phyloP scores from a whole-genome alignment of 2,888 invertebrate species.

The Tetropium fuscum region DNA sequence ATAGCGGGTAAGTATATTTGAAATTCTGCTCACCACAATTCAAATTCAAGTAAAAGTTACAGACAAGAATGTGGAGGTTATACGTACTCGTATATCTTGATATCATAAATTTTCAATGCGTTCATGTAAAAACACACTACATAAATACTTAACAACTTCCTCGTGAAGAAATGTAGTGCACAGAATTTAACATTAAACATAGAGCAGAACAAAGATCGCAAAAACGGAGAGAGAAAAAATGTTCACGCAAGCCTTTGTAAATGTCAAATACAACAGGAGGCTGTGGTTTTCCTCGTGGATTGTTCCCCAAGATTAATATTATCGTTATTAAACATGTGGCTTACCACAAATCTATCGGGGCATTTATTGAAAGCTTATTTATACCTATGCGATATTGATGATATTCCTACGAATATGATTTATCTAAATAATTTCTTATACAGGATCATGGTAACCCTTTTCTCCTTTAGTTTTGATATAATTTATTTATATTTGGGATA shows the following conservation, averaged over 20 bases:
- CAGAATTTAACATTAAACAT: constrained; percentile 23
- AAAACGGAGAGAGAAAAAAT: constrained; percentile 28
- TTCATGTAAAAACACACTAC: constrained; percentile 38
- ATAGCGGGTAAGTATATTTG: constrained; percentile 27
- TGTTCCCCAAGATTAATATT: constrained; percentile 25
- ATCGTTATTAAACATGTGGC: constrained; percentile 23
- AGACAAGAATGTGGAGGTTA: constrained; percentile 29
- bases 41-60: constrained; percentile 34
- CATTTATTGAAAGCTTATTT: no score
- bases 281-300: constrained; percentile 31
- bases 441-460: no score
- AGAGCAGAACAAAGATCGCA: constrained; percentile 29
- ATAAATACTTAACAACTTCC: constrained; percentile 42
- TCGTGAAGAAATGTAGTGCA: constrained; percentile 37
- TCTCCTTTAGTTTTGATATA: no score
- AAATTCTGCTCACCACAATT: constrained; percentile 33
- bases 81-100: no score
- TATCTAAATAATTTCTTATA: no score
- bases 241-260: constrained; percentile 14
- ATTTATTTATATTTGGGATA: no score
- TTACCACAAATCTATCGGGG: constrained; percentile 18
- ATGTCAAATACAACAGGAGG: constrained; percentile 19
- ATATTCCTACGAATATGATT: no score
- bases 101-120: constrained; percentile 41
- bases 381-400: no score